These are phyloP conservation scores for Lomographa bimaculata DNA, from an alignment of 2,888 invertebrate species.

Conservation along the genomic window DNA sequence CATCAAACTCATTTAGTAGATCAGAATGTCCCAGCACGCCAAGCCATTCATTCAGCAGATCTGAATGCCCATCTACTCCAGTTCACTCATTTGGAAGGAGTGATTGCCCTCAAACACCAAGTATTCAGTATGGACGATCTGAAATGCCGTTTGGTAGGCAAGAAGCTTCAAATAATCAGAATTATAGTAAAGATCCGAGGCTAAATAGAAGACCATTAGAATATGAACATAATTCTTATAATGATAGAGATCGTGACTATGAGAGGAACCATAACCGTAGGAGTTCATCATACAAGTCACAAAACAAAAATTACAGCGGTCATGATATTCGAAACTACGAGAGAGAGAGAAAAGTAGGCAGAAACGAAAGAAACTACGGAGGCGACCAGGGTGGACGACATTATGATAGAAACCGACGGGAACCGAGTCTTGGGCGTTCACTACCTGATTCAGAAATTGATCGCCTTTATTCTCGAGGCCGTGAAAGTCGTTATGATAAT, in stretches of 20 bases:
- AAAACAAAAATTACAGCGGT: constrained; percentile 36
- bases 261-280: constrained; percentile 41
- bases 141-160: constrained; percentile 46
- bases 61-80: constrained; percentile 56
- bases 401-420: constrained; percentile 27
- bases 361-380: constrained; percentile 25
- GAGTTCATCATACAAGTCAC: constrained; percentile 37
- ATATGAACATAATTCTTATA: constrained; percentile 43
- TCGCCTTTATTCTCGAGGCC: constrained; percentile 36
- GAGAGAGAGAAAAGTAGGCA: constrained; percentile 23
- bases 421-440: constrained; percentile 20
- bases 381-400: constrained; percentile 23
- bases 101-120: constrained; percentile 35
- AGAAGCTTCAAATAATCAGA: constrained; percentile 30
- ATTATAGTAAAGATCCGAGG: constrained; percentile 58
- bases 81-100: constrained; percentile 51
- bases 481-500: constrained; percentile 36
- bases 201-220: constrained; percentile 53
- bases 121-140: constrained; percentile 36
- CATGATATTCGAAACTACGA: constrained; percentile 40
- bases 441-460: constrained; percentile 30
- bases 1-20: constrained; percentile 47
- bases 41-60: constrained; percentile 47
- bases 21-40: constrained; percentile 48
- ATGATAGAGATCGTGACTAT: constrained; percentile 48